A percentile compares a stretch with the other conserved stretches of the same genome.
Conservation (phyloP, 2,797 vertebrate genomes). For the Momotus momota region DNA sequence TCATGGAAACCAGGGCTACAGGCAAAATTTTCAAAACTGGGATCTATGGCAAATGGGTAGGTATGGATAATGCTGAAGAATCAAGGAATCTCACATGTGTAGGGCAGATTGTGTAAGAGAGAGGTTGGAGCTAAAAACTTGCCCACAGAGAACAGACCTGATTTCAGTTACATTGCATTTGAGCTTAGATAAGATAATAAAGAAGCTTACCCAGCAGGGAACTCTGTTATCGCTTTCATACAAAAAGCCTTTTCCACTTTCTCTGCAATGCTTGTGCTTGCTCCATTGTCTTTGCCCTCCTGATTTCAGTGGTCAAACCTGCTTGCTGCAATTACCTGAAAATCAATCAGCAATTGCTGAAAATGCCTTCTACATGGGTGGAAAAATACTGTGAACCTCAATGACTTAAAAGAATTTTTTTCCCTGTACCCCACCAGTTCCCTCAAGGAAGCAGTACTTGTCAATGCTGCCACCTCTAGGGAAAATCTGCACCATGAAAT, state of each 20-base stretch:
- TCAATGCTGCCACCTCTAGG: neutral
- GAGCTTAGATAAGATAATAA: neutral
- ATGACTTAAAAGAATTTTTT: neutral
- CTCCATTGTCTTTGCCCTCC: neutral
- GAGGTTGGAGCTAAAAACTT: neutral
- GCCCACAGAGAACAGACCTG: neutral
- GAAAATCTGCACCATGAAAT: neutral
- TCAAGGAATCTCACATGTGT: neutral
- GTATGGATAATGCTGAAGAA: neutral
- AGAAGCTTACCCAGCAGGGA: slow-evolving; percentile 23
- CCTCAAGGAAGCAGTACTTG: neutral
- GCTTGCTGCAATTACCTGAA: neutral
- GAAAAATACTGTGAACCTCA: neutral
- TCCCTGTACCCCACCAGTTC: neutral
- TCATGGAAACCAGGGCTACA: neutral
- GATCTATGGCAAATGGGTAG: neutral
- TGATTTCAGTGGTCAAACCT: neutral
- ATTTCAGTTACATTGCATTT: neutral
- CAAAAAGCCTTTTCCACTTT: neutral
- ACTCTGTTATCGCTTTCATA: neutral
- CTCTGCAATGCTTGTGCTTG: neutral
- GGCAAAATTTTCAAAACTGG: neutral
- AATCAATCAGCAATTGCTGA: slow-evolving; percentile 33
- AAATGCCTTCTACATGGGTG: neutral
- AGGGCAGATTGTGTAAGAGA: neutral